Evolutionary conservation across 2,888 invertebrate species (phyloP), one percentile per base, ranked within the genome.

Genomic region (Monoplex corrugatus): DNA sequence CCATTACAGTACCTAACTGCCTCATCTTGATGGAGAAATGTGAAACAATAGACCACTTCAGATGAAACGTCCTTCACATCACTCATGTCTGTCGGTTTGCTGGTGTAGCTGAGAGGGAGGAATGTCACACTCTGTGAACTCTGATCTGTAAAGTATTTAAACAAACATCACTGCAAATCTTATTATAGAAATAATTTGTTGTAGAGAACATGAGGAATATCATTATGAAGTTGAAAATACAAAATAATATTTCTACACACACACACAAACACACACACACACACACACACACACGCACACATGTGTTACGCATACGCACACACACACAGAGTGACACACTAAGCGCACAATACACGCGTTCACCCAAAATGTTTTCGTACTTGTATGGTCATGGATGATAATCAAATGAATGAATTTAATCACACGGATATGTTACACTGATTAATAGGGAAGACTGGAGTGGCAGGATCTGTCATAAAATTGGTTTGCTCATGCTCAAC

Each of bases 61-160:
- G 83, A 35, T 13, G 84, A 75, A n/a, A 86, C 80, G 28, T 82
- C 68, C 0, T 6, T n/a, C 40, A n/a, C 5, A 23, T 83, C 83
- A 13, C 10, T 38, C 23, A 13, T 35, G 1, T 57, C 38, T 23
- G 82, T 40, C 32, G 80, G 28, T 10, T 32, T 83, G 0, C 23
- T n/a, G 35, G 40, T 32, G 45, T 83, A 88, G 38, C 63, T 8
- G 10, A 83, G n/a, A 23, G 88, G 88, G 38, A 38, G 6, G 88
- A 88, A 88, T 16, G 83, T 83, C 28, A 88, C 82, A 44, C 44
- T 83, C 2, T 35, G n/a, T 40, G 83, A 16, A 32, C 38, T 43
- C 16, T n/a, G 57, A 72, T 88, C 88, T 92, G 87, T 90, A 91
- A 90, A 83, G n/a, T n/a, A 91, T 80, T 63, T 40, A 87, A 72